Evolutionary conservation across 2,888 invertebrate genomes (phyloP).

Genomic region (Morpho helenor): DNA sequence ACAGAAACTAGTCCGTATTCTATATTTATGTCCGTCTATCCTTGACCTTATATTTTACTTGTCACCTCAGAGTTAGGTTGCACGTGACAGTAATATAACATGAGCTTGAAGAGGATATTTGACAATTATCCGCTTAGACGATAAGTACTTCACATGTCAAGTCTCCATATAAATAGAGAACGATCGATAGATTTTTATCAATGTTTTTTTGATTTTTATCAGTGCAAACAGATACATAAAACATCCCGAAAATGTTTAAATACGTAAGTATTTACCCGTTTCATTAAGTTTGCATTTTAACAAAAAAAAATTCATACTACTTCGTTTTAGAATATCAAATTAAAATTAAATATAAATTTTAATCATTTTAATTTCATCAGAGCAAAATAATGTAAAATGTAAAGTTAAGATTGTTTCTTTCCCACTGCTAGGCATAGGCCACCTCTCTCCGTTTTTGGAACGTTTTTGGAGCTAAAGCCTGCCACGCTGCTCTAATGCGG

Average conservation of each 20-base stretch:
- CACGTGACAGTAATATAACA: constrained; percentile 58
- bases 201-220: constrained; percentile 21
- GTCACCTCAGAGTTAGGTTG: constrained; percentile 51
- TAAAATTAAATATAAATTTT: too few relatives aligned
- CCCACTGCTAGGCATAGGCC: too few relatives aligned
- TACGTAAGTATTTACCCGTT: constrained; percentile 51
- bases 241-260: constrained; percentile 64
- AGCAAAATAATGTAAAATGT: too few relatives aligned
- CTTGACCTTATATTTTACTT: constrained; percentile 51
- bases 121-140: constrained; percentile 52
- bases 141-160: constrained; percentile 29
- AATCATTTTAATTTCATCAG: too few relatives aligned
- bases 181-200: constrained; percentile 28
- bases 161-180: constrained; percentile 38
- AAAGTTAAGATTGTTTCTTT: too few relatives aligned
- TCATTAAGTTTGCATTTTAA: constrained; percentile 2
- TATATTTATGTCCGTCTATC: constrained; percentile 25
- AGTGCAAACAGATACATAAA: constrained; percentile 18
- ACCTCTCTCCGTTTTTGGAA: too few relatives aligned
- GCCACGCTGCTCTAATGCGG: too few relatives aligned
- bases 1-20: constrained; percentile 21
- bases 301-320: too few relatives aligned
- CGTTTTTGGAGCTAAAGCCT: too few relatives aligned
- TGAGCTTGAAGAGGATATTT: constrained; percentile 54
- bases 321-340: too few relatives aligned